phyloP scores from a whole-genome alignment of 2,888 invertebrate genomes.

The Perithous albicinctus region DNA sequence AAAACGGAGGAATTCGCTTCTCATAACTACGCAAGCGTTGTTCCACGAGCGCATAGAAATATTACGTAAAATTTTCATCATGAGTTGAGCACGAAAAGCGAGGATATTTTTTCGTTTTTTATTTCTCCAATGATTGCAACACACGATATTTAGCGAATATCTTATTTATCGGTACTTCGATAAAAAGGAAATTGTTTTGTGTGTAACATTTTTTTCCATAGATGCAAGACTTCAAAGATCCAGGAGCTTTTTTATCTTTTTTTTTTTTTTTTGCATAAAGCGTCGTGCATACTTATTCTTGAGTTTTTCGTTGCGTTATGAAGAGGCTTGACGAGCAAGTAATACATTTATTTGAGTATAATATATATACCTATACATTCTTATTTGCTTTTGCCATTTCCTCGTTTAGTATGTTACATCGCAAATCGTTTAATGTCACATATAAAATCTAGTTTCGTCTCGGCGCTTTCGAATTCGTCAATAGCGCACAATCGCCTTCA shows the following conservation, averaged over 20 bases:
- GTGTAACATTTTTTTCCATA: background rate
- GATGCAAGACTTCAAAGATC: background rate
- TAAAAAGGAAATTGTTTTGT: background rate
- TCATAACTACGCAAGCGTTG: background rate
- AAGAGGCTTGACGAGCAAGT: slow-evolving; percentile 51
- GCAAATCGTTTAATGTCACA: slow-evolving; percentile 67
- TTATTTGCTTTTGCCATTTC: slow-evolving; percentile 33
- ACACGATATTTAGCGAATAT: background rate
- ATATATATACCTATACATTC: slow-evolving; percentile 47
- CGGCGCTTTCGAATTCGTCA: slow-evolving; percentile 65
- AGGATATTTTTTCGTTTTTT: background rate
- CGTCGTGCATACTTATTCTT: slow-evolving; percentile 11
- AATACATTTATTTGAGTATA: slow-evolving; percentile 48
- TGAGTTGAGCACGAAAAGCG: background rate
- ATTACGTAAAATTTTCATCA: background rate
- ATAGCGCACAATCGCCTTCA: slow-evolving; percentile 60
- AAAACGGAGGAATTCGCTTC: slow-evolving; percentile 1
- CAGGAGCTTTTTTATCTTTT: background rate
- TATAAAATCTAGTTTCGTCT: slow-evolving; percentile 79
- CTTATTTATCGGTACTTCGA: background rate
- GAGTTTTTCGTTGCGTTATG: slow-evolving; percentile 57
- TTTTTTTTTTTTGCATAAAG: slow-evolving; percentile 9
- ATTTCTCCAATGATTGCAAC: background rate
- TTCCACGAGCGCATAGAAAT: background rate
- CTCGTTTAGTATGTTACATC: slow-evolving; percentile 57